Base-by-base conservation (phyloP, 2,113 vertebrate genomes). In the Callionymus lyra region DNA sequence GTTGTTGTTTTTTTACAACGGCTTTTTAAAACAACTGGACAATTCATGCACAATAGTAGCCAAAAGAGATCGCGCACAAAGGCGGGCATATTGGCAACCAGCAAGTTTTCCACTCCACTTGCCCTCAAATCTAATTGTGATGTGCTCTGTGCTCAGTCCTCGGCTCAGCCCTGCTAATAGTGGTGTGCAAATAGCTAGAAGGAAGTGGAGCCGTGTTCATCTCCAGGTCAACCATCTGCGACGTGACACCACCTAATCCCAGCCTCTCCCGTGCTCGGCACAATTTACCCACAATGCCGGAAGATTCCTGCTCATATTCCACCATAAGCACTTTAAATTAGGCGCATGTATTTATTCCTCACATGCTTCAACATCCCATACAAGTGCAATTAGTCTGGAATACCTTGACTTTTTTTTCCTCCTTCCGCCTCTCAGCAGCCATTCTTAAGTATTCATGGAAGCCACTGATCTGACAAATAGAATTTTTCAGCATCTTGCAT, bases 401-500 rank as follows among this genome's bases (percentile, higher is more conserved):
- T 70, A 80, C 72, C 77, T 72, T 74, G 65, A 77, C 76, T 42
- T 50, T 27, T 21, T 16, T 27, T 42, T 50, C 19, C 31, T 16
- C 34, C 11, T 76, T 40, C 50, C 33, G 35, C n/a, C 45, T 37
- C 47, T 46, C 62, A 34, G 10, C 19, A 34, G 48, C 50, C 72
- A 70, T 83, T 85, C 73, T 76, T 82, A 84, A 84, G 82, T 82
- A 85, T 86, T 87, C 82, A 85, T 85, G 84, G 71, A 79, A 84
- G 63, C 74, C 84, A 85, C 68, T 86, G 82, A 86, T 84, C 83
- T 85, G 85, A 87, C 82, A 84, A 87, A 87, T 87, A 71, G 81
- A 83, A 85, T 84, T 80, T 85, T 85, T 82, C 79, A 77, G 81
- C 76, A 77, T 80, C 81, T 82, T 64, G 74, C 79, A 82, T 81